Evolutionary conservation across 2,888 invertebrate species (phyloP), one percentile per base, ranked within the genome.

Genomic region (Acanthosepion pharaonis): DNA sequence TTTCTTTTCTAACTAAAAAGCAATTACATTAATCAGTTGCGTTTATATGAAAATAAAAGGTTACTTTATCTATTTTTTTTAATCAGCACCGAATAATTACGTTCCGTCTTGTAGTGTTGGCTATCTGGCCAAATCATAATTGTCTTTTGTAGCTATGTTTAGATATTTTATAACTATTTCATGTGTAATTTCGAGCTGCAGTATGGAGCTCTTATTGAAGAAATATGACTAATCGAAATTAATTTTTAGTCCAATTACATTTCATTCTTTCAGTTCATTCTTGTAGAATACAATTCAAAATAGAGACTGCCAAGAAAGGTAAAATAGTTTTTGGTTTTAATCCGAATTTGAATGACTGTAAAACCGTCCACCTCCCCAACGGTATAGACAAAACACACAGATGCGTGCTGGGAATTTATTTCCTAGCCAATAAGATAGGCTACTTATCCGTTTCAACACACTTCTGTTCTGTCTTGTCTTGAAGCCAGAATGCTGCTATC

Each of bases 11-110:
- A n/a, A 78, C n/a, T 11, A n/a, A 78, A 78, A 78, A 78, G 78
- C 78, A n/a, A 78, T 78, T 78, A 78, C n/a, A 78, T 18, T 78
- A 78, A 78, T n/a, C n/a, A 78, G n/a, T n/a, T 78, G n/a, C n/a
- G n/a, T 33, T n/a, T 33, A 78, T 78, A n/a, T 33, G 78, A 78
- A 78, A 78, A 78, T 78, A 78, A 78, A 78, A n/a, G n/a, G n/a
- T 78, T 78, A 78, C 15, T 33, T 18, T 11, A n/a, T 33, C 78
- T n/a, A 42, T 42, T 1, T 78, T 78, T 78, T 78, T n/a, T 78
- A 78, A 78, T 78, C n/a, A 9, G 33, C 15, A 11, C 33, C 78
- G 78, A 78, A 78, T 78, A 78, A 78, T 78, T 78, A n/a, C 78
- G 18, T 78, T 78, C 78, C n/a, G n/a, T n/a, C 78, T n/a, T 78